Base-by-base conservation (phyloP, 2,797 vertebrate genomes). In the Poecile montanus region DNA sequence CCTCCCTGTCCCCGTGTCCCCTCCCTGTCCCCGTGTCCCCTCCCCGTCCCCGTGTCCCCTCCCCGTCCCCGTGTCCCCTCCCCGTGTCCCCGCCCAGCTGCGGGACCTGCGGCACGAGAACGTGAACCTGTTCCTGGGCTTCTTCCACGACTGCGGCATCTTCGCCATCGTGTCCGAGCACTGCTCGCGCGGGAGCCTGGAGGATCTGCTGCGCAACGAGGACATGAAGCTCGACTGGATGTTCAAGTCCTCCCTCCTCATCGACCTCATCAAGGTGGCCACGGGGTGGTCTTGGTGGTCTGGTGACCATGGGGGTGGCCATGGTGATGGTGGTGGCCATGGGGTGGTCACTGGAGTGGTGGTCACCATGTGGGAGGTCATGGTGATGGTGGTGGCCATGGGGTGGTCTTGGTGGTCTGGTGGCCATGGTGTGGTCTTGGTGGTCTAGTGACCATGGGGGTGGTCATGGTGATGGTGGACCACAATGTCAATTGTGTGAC, bases 161-260 rank as follows among this genome's bases (percentile, higher is more conserved):
- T 98, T 99, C 47, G 99, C 98, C 8, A 67, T 99, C 5, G 98
- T 99, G 66, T 99, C 98, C 0, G 99, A 99, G 92, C 99, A 99
- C 96, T 99, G 99, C 88, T 93, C 97, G 10, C 98, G 99, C 3
- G 99, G 99, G 44, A 99, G 99, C 77, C 97, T 99, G 26, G 98
- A 99, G 65, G 98, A 99, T 84, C 98, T 99, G 11, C 98, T 99
- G 67, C 89, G 36, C 76, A 99, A 99, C 6, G 98, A 98, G 67
- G 99, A 99, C 16, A 99, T 99, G 96, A 99, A 99, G 84, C 98
- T 99, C 7, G 99, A 99, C 94, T 99, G 99, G 99, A 99, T 99
- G 99, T 99, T 99, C 96, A 99, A 99, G 96, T 99, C 99, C 9
- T 99, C 99, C 14, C 97, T 99, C 57, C 96, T 99, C 45, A 97